These are phyloP conservation scores for Caradrina kadenii DNA, from an alignment of 2,888 invertebrate genomes.

Conservation along the genomic window DNA sequence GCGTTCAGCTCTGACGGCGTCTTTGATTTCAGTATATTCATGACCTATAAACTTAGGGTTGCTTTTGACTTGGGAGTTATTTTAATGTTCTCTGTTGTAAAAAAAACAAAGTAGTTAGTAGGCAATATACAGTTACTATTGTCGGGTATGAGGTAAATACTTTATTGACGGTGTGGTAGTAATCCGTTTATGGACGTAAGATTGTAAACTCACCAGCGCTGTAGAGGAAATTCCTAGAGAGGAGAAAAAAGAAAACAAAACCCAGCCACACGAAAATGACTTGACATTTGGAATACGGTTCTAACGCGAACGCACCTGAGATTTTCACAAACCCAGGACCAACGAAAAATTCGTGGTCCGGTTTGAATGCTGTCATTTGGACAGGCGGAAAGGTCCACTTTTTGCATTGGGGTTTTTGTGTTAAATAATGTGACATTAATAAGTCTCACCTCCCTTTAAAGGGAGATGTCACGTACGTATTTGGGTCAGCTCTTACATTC, in stretches of 20 bases:
- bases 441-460: constrained; percentile 80
- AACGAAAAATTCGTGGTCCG: constrained; percentile 69
- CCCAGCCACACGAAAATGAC: constrained; percentile 38
- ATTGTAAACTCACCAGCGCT: neutral
- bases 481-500: constrained; percentile 74
- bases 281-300: constrained; percentile 62
- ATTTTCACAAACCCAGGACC: constrained; percentile 64
- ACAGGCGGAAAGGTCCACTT: constrained; percentile 80
- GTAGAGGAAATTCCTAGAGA: neutral
- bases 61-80: constrained; percentile 17
- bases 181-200: neutral
- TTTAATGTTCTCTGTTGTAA: constrained; percentile 25
- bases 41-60: constrained; percentile 31
- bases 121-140: no score
- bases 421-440: constrained; percentile 84
- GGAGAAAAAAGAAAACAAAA: constrained; percentile 3
- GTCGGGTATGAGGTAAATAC: neutral
- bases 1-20: constrained; percentile 24
- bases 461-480: constrained; percentile 78
- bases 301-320: constrained; percentile 65
- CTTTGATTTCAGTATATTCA: constrained; percentile 52
- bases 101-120: no score
- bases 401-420: constrained; percentile 77
- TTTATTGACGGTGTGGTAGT: neutral
- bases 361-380: constrained; percentile 84